A percentile compares a stretch with the other conserved stretches of the same genome.
phyloP scores from a whole-genome alignment of 1,140 invertebrate genomes.

The Aphelinus atriplicis region DNA sequence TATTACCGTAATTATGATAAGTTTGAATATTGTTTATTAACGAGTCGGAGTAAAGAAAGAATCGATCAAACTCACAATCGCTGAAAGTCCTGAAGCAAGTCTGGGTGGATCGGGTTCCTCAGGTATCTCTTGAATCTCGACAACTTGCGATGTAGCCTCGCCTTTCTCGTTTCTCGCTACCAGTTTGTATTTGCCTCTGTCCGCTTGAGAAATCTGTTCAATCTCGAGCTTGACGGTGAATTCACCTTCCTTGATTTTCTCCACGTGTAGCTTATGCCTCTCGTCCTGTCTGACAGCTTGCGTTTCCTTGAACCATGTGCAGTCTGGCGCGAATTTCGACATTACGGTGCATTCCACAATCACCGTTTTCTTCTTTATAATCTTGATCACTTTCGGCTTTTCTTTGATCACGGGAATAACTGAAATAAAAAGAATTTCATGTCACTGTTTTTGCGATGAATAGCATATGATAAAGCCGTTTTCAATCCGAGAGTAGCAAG shows the following conservation, averaged over 20 bases:
- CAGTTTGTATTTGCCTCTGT: conserved; percentile 90
- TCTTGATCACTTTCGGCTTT: conserved; percentile 88
- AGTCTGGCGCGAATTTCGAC: conserved; percentile 87
- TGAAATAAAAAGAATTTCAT: conserved; percentile 61
- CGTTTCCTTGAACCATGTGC: conserved; percentile 89
- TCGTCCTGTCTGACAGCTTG: conserved; percentile 80
- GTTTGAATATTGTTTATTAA: background rate
- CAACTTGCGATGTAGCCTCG: conserved; percentile 88
- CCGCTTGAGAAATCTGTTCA: conserved; percentile 77
- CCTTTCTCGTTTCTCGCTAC: conserved; percentile 94
- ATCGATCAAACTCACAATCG: conserved; percentile 70
- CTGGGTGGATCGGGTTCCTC: conserved; percentile 73
- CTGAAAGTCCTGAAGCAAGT: conserved; percentile 78
- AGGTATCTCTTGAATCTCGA: conserved; percentile 85
- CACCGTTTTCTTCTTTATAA: conserved; percentile 88
- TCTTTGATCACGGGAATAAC: conserved; percentile 94
- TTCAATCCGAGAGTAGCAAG: too few relatives aligned
- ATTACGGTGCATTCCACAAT: conserved; percentile 90
- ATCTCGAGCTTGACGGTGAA: conserved; percentile 90
- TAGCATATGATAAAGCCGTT: too few relatives aligned
- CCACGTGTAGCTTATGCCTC: conserved; percentile 79
- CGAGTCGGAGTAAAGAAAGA: background rate
- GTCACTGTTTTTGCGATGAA: background rate
- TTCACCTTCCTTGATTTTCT: conserved; percentile 85
- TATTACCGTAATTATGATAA: background rate